Percentiles rank a stretch among this genome's conserved stretches.
Evolutionary conservation across 1,140 invertebrate genomes (phyloP).

Genomic region (Lordiphosa clarofinis): DNA sequence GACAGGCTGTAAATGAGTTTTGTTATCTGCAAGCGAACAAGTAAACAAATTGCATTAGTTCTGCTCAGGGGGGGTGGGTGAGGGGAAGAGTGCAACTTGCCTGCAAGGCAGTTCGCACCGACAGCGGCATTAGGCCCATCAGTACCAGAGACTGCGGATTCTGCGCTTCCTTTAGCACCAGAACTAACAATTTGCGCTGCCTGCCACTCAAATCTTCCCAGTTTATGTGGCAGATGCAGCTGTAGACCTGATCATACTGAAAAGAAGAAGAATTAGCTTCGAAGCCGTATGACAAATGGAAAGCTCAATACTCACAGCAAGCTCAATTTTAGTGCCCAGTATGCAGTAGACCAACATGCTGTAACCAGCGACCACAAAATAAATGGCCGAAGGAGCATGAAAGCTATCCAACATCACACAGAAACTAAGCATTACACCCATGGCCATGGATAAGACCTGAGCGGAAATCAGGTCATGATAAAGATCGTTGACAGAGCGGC

Average conservation of each 20-base stretch:
- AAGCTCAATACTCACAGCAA: conserved; percentile 25
- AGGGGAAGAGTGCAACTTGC: neutral
- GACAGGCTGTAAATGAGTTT: conserved; percentile 61
- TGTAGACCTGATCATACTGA: conserved; percentile 50
- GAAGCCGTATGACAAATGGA: neutral
- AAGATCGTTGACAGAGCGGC: conserved; percentile 26
- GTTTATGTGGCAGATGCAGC: conserved; percentile 28
- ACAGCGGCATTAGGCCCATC: conserved; percentile 25
- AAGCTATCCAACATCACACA: conserved; percentile 40
- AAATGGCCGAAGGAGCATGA: conserved; percentile 38
- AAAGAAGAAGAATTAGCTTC: neutral
- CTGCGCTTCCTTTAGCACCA: conserved; percentile 32
- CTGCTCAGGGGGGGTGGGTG: neutral
- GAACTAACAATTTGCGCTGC: conserved; percentile 36
- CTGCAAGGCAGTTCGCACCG: conserved; percentile 20
- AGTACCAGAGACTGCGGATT: conserved; percentile 15
- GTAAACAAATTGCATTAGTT: conserved; percentile 59
- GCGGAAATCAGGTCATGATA: conserved; percentile 44
- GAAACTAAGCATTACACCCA: conserved; percentile 39
- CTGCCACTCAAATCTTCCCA: conserved; percentile 40
- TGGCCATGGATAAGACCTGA: conserved; percentile 43
- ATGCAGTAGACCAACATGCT: conserved; percentile 55
- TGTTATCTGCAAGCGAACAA: conserved; percentile 46
- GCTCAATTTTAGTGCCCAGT: conserved; percentile 56
- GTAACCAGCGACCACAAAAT: conserved; percentile 44